These are phyloP conservation scores for Lepidothrix coronata DNA, from an alignment of 2,113 vertebrate genomes.

Conservation along the genomic window DNA sequence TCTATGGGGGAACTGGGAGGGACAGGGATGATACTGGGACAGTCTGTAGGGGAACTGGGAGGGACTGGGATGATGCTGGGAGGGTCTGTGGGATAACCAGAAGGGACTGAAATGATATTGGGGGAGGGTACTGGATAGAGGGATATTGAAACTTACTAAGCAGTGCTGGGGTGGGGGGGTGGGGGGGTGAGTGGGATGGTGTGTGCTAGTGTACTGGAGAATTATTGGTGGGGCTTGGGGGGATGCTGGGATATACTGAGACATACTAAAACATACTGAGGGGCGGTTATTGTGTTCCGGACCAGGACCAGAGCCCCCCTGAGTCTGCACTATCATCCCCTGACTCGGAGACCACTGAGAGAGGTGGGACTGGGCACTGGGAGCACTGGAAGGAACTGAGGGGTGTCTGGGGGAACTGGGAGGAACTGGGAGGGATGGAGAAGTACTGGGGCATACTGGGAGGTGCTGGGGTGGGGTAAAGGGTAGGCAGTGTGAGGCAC, in stretches of 20 bases:
- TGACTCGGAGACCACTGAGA: neutral
- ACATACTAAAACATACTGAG: neutral
- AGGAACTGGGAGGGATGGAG: neutral
- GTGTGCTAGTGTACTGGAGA: neutral
- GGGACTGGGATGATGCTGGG: neutral
- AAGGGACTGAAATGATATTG: neutral
- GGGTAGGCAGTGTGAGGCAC: neutral
- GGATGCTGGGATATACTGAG: neutral
- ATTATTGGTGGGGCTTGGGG: neutral
- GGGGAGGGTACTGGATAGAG: neutral
- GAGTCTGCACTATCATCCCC: neutral
- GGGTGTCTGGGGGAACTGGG: neutral
- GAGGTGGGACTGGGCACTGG: neutral
- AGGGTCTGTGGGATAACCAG: neutral
- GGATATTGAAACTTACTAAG: neutral
- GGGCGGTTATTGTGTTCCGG: neutral
- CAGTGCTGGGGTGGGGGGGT: neutral
- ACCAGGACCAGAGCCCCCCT: neutral
- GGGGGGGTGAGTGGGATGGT: neutral
- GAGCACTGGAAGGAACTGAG: neutral
- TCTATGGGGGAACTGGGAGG: neutral
- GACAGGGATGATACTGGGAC: neutral
- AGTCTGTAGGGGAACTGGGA: neutral
- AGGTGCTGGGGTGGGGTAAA: neutral
- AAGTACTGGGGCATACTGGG: neutral